Evolutionary conservation across 2,797 vertebrate genomes (phyloP).

Genomic region (Cossypha polioptera): DNA sequence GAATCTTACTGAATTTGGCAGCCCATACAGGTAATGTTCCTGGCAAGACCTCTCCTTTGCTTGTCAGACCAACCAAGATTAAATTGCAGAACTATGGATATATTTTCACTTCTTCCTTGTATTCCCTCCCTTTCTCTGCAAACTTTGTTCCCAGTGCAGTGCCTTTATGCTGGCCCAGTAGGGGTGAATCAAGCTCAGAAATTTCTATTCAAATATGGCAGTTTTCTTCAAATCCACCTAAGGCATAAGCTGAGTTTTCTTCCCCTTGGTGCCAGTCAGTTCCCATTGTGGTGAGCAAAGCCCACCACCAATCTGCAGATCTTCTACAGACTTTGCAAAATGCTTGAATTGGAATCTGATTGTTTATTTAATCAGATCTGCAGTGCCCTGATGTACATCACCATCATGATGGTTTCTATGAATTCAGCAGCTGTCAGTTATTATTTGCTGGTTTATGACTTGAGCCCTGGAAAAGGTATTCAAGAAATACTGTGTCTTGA

Average conservation of each 20-base stretch:
- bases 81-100: not conserved
- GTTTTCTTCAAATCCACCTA: not conserved
- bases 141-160: not conserved
- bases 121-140: not conserved
- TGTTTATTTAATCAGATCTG: not conserved
- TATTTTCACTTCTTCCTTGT: not conserved
- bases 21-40: not conserved
- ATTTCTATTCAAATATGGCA: not conserved
- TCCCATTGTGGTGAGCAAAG: not conserved
- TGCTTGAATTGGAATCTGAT: not conserved
- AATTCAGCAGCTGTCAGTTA: not conserved
- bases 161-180: not conserved
- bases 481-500: not conserved
- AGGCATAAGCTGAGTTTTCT: not conserved
- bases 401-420: not conserved
- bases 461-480: slow-evolving; percentile 27
- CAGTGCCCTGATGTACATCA: not conserved
- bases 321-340: not conserved
- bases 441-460: not conserved
- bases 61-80: not conserved
- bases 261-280: not conserved
- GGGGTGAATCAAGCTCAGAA: not conserved
- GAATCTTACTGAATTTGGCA: not conserved
- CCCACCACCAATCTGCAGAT: not conserved
- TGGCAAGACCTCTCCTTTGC: not conserved